Base-by-base conservation (phyloP, 2,888 invertebrate genomes). In the Catocala nupta region DNA sequence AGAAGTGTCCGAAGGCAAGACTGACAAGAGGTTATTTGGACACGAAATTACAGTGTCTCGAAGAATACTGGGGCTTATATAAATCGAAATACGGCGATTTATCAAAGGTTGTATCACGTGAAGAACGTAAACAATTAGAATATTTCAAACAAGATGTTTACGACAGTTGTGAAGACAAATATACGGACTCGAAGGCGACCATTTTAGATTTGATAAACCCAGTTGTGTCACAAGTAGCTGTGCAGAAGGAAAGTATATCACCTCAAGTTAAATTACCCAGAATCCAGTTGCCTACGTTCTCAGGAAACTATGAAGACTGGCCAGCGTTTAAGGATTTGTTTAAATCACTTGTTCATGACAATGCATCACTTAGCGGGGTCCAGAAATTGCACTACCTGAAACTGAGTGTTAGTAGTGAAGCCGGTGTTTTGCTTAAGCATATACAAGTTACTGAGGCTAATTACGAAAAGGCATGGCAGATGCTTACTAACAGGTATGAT, bases 371-470 rank as follows among this genome's bases (percentile, higher is more conserved):
- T 7, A 44, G n/a, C 11, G 11, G 13, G 5, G 53, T 53, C 5
- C 16, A 16, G 16, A 16, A 16, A 16, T 16, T 16, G 16, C 16
- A 16, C 16, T 16, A 16, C 2, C 16, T 53, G n/a, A 53, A 53
- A 11, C 5, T 7, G 9, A 53, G 53, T 44, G 25, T 53, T 7
- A 44, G n/a, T 2, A 11, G n/a, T 11, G 53, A 53, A 33, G 43
- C 53, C 0, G 53, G 8, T 9, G 4, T 10, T 3, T 5, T 44
- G 0, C 9, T 53, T 8, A 53, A 44, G n/a, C 43, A 53, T 33
- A 42, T 53, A 11, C 52, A 53, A 45, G n/a, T 48, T 6, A 55
- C 53, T 11, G 53, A 53, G 11, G 25, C 39, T 16, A 53, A 53
- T 53, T 53, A 53, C 42, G 42, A 11, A 5, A 34, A 48, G 10